Percentiles rank a stretch among this genome's conserved stretches.
These are phyloP conservation scores for Listronotus oregonensis DNA, from an alignment of 1,140 invertebrate species.

Conservation along the genomic window DNA sequence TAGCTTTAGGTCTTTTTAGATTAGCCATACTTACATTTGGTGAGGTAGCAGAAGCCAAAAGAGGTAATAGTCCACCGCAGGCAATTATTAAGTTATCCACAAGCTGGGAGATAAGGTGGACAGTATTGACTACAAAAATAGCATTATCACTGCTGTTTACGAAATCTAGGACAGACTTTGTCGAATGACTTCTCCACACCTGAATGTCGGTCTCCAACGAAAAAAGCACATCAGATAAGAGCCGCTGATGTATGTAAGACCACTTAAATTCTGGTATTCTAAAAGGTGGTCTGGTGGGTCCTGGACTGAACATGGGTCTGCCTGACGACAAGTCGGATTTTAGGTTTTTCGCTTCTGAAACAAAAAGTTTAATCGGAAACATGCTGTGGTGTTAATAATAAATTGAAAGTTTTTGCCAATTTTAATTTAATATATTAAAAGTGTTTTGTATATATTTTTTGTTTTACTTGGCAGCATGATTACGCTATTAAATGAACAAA, in stretches of 20 bases:
- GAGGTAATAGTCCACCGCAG: constrained; percentile 94
- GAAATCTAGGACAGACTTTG: constrained; percentile 96
- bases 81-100: constrained; percentile 99
- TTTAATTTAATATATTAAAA: too few species aligned
- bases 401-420: too few species aligned
- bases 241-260: constrained; percentile 97
- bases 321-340: constrained; percentile 29
- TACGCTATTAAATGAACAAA: too few species aligned
- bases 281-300: constrained; percentile 94
- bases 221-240: constrained; percentile 95
- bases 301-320: constrained; percentile 91
- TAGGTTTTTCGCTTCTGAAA: constrained; percentile 30
- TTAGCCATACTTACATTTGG: constrained; percentile 83
- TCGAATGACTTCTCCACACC: constrained; percentile 86
- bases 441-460: too few species aligned
- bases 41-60: constrained; percentile 96
- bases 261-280: constrained; percentile 99
- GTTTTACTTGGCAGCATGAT: too few species aligned
- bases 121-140: constrained; percentile 98
- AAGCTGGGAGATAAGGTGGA: constrained; percentile 98
- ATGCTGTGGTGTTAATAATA: too few species aligned
- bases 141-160: constrained; percentile 97
- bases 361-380: constrained; percentile 1
- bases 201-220: constrained; percentile 98
- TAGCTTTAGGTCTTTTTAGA: neutral